These are phyloP conservation scores for Pardalotus punctatus DNA, from an alignment of 2,113 vertebrate species.

Conservation along the genomic window DNA sequence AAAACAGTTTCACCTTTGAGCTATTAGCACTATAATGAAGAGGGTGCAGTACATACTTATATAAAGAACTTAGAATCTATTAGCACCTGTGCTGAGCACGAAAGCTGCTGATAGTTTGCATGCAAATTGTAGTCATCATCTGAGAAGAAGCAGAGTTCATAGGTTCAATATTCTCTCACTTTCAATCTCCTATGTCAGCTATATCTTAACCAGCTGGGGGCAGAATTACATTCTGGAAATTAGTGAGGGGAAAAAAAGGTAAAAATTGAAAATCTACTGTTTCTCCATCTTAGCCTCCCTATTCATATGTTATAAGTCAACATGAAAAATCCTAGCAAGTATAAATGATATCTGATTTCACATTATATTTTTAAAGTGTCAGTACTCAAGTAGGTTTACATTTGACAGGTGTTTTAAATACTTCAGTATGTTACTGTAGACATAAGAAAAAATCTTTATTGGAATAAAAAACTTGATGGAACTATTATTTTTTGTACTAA, in stretches of 20 bases:
- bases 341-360: conserved; percentile 66
- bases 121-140: conserved; percentile 41
- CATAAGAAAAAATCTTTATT: conserved; percentile 42
- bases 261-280: conserved; percentile 60
- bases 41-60: neutral
- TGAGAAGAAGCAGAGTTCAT: conserved; percentile 20
- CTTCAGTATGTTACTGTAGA: conserved; percentile 64
- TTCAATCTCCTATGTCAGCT: conserved; percentile 67
- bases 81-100: neutral
- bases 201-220: conserved; percentile 92
- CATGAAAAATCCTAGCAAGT: conserved; percentile 65
- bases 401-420: conserved; percentile 74
- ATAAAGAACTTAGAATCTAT: conserved; percentile 49
- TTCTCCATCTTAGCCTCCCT: conserved; percentile 33
- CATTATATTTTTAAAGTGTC: conserved; percentile 71
- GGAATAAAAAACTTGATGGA: conserved; percentile 61
- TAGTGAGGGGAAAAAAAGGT: conserved; percentile 56
- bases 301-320: conserved; percentile 66
- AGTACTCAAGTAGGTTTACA: conserved; percentile 51
- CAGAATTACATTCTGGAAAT: conserved; percentile 93
- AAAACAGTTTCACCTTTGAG: conserved; percentile 17
- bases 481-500: conserved; percentile 57
- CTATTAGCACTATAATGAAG: conserved; percentile 6
- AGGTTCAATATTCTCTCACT: conserved; percentile 32
- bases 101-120: neutral